Evolutionary conservation across 1,140 invertebrate species (phyloP), one percentile per base, ranked within the genome.

Genomic region (Aphidius ervi): DNA sequence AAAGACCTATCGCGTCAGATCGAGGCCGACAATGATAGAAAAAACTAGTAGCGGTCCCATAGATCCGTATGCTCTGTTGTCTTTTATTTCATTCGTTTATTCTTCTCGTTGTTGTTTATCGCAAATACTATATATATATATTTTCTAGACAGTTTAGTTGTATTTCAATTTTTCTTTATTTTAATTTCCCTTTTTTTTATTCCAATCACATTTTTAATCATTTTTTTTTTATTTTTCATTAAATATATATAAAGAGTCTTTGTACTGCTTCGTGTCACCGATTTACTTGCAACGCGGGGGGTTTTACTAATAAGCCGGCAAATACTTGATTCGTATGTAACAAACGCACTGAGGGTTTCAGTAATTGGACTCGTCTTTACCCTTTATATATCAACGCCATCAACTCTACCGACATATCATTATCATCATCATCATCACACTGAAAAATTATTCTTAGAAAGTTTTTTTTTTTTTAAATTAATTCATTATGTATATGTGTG

Each of bases 11-110:
- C 64, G 67, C 70, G 70, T 69, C 63, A 71, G 68, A 72, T 46
- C 43, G 61, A 65, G 64, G 49, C 56, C 55, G 60, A 41, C 16
- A 5, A 31, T 39, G 5, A 5, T 7, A 47, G 63, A 63, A 74
- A 74, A 74, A 74, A 73, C 71, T 71, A 64, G 71, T 73, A 70
- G 70, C 71, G 70, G 68, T 60, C 54, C 65, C 65, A 72, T 67
- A 71, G 70, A 73, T 71, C 69, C 65, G 20, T 31, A 48, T 49
- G 47, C 20, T 8, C 23, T 7, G 56, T 50, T 39, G 16, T 39
- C 53, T 52, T 37, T 57, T 61, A 53, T 61, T 61, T 46, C 50
- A 59, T 56, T 20, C 52, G 46, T 40, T 61, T 41, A 58, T 49
- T 57, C 46, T 23, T 45, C 4, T 31, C 23, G 23, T 31, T 31